Evolutionary conservation across 2,113 vertebrate genomes (phyloP).

Genomic region (Perca flavescens): DNA sequence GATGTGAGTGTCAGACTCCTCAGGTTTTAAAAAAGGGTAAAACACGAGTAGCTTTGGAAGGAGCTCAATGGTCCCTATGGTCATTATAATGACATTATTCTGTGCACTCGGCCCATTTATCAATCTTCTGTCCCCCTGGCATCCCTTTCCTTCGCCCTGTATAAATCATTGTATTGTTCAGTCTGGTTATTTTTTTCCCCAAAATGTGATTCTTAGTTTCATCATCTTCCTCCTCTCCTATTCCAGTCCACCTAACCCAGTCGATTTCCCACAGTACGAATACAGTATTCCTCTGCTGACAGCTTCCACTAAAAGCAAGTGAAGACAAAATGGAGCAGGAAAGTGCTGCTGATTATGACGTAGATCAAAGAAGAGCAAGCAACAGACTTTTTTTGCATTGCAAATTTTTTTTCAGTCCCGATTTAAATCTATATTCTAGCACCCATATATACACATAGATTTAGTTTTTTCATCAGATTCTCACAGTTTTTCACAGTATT

Average conservation of each 20-base stretch:
- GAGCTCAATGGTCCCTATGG: neutral
- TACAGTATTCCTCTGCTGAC: neutral
- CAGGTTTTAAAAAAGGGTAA: neutral
- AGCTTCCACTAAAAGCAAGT: neutral
- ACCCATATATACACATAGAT: too few relatives aligned
- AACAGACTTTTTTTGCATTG: neutral
- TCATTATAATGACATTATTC: constrained; percentile 27
- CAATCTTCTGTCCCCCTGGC: neutral
- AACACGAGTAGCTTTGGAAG: neutral
- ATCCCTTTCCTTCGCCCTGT: neutral
- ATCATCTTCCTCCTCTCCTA: constrained; percentile 19
- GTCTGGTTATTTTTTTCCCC: neutral
- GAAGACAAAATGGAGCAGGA: neutral
- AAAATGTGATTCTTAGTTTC: constrained; percentile 11
- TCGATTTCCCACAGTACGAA: neutral
- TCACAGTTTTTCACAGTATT: too few relatives aligned
- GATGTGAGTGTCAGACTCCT: neutral
- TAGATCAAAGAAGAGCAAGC: neutral
- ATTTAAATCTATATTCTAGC: neutral
- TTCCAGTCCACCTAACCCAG: neutral
- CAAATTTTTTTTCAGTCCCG: neutral
- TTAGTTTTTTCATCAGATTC: too few relatives aligned
- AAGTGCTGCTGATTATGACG: neutral
- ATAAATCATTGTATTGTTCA: constrained; percentile 21
- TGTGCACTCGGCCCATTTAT: constrained; percentile 23